Conservation (phyloP, 2,797 vertebrate species). For the Valencia hispanica region DNA sequence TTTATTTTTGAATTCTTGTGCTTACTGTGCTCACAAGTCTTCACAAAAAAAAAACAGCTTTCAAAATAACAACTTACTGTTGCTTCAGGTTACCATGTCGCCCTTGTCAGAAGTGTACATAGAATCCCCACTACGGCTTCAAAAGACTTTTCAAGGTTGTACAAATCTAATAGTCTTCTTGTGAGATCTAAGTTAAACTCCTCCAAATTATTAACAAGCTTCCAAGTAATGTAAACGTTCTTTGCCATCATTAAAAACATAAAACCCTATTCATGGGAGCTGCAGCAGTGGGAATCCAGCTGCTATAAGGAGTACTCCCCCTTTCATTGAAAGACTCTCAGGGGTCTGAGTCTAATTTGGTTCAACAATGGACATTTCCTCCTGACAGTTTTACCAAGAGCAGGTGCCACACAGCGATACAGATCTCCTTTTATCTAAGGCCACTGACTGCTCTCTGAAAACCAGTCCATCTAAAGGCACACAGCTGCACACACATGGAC, state of each 20-base stretch:
- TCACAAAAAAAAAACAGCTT: no score
- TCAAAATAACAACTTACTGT: no score
- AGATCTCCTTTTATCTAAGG: slow-evolving; percentile 31
- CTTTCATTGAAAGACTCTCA: slow-evolving; percentile 23
- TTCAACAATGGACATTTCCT: slow-evolving; percentile 68
- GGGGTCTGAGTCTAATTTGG: slow-evolving; percentile 55
- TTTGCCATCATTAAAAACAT: not conserved
- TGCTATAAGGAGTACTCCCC: slow-evolving; percentile 9
- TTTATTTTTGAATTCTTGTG: no score
- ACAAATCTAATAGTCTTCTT: not conserved
- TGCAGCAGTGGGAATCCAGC: slow-evolving; percentile 17
- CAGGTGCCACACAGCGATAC: slow-evolving; percentile 57
- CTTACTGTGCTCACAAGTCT: no score
- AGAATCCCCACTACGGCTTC: no score
- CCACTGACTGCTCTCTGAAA: slow-evolving; percentile 41
- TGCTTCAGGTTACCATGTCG: no score
- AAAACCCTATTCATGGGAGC: not conserved
- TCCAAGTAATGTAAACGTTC: not conserved
- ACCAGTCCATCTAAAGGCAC: not conserved
- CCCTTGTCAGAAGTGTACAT: no score
- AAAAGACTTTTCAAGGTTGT: not conserved
- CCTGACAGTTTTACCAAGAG: slow-evolving; percentile 41
- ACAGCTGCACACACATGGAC: not conserved
- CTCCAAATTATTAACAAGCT: not conserved
- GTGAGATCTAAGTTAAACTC: not conserved